Base-by-base conservation (phyloP, 2,113 vertebrate species). In the Tachuris rubrigastra region DNA sequence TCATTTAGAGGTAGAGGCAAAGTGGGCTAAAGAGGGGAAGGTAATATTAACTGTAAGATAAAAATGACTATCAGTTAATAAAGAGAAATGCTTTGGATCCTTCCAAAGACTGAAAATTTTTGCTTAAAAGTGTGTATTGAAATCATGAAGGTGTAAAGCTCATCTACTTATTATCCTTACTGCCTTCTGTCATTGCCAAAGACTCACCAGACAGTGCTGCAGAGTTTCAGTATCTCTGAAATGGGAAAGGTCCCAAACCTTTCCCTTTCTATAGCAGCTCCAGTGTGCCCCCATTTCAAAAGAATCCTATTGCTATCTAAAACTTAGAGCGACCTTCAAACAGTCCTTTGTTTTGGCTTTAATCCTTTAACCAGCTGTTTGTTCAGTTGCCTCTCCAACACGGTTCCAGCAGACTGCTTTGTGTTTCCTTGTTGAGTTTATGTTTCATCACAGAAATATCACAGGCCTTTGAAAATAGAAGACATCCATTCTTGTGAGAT, bases 321-420 rank as follows among this genome's bases (percentile, higher is more conserved):
- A 96, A 94, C 85, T 94, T 62, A 80, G 89, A 91, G 91, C 91
- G 62, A 83, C 91, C 93, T 96, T 97, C 96, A 96, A 96, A 96
- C 85, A 90, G 71, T 76, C 78, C 89, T 96, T 94, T 96, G 93
- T 97, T 93, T 96, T 96, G 93, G 85, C 94, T 96, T 96, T 95
- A 94, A 96, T 95, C 93, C 91, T 96, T 96, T 89, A 91, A 87
- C 90, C 89, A 94, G 75, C 69, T 96, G 91, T 96, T 97, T 96
- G 93, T 91, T 94, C 94, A 95, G 78, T 96, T 95, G 87, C 82
- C 85, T 90, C 67, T 90, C 76, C 86, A 66, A 63, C 17, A 1
- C 1, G 2, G 94, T 94, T 95, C 94, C 92, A 94, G 95, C 88
- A 81, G 96, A 92, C 90, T 63, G 94, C 95, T 96, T 89, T 96